Conservation (phyloP, 1,140 invertebrate species). For the Diorhabda sublineata region DNA sequence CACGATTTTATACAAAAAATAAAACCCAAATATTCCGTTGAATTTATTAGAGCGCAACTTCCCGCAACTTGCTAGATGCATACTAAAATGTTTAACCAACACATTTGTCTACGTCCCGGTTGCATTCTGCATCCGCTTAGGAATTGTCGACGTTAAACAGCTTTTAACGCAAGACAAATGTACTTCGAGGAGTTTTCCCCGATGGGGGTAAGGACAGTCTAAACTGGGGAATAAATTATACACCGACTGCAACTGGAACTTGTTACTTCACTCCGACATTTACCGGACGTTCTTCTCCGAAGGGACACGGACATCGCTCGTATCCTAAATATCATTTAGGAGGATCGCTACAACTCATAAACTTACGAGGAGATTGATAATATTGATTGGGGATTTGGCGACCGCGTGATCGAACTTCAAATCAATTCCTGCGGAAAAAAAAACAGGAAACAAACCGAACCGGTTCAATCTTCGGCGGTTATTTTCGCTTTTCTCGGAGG, state of each 20-base stretch:
- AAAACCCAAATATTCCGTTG: background rate
- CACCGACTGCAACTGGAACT: slow-evolving; percentile 23
- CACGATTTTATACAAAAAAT: background rate
- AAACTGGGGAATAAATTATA: slow-evolving; percentile 29
- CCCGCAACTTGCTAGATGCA: background rate
- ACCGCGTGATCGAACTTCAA: too few relatives aligned
- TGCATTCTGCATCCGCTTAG: slow-evolving; percentile 4
- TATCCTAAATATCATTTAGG: too few relatives aligned
- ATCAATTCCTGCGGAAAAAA: too few relatives aligned
- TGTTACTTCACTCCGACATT: slow-evolving; percentile 28
- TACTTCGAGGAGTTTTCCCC: slow-evolving; percentile 11
- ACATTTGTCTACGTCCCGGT: slow-evolving; percentile 3
- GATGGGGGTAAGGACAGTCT: slow-evolving; percentile 12
- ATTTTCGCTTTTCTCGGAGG: too few relatives aligned
- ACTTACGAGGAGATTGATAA: too few relatives aligned
- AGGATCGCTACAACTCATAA: too few relatives aligned
- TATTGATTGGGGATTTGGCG: too few relatives aligned
- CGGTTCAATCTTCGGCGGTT: too few relatives aligned
- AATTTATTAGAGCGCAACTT: background rate
- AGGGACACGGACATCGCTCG: background rate
- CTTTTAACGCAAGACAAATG: slow-evolving; percentile 30
- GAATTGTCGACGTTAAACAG: slow-evolving; percentile 33
- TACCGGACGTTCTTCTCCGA: slow-evolving; percentile 10
- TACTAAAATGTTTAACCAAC: slow-evolving; percentile 7
- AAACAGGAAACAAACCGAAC: too few relatives aligned